Evolutionary conservation across 2,113 vertebrate genomes (phyloP).

Genomic region (Corythornis cristatus): DNA sequence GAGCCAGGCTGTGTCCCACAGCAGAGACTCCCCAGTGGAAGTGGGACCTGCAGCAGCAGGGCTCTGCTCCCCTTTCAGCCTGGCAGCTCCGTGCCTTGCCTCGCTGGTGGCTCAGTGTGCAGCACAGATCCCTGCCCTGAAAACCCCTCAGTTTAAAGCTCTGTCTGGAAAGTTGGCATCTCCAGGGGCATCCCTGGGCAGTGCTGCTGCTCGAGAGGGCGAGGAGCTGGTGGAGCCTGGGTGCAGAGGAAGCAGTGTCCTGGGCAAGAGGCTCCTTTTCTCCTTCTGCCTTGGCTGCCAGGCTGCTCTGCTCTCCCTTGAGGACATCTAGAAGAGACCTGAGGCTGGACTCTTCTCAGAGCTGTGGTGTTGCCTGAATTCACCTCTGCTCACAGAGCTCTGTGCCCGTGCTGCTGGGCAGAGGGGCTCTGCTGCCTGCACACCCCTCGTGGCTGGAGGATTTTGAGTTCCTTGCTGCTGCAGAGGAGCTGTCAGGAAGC

Average conservation of each 20-base stretch:
- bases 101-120: fast-evolving
- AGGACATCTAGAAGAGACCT: neutral
- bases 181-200: neutral
- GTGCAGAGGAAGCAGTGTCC: neutral
- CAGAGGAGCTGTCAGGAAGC: neutral
- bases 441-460: neutral
- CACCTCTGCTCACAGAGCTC: neutral
- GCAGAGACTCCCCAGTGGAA: neutral
- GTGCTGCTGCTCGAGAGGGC: neutral
- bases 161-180: fast-evolving
- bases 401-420: neutral
- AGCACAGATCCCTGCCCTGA: neutral
- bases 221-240: neutral
- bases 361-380: neutral
- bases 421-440: neutral
- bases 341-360: fast-evolving
- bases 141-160: neutral
- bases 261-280: neutral
- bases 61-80: neutral
- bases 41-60: neutral
- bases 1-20: neutral
- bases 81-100: neutral
- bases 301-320: neutral
- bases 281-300: neutral
- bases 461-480: neutral